phyloP scores from a whole-genome alignment of 2,113 vertebrate genomes.

The Setophaga coronata region DNA sequence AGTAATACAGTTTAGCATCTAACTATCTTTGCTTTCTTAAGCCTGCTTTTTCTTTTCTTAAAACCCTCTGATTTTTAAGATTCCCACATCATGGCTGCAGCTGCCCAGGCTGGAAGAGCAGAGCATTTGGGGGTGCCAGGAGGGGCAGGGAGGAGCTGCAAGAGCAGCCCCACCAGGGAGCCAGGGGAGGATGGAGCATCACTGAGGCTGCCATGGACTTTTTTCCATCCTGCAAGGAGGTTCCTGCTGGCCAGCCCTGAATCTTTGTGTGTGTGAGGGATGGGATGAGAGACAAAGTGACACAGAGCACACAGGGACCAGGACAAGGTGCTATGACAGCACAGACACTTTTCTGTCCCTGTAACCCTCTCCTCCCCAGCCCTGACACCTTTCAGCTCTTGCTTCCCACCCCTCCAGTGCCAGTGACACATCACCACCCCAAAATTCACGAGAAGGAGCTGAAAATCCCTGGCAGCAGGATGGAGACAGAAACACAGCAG shows the following conservation, averaged over 20 bases:
- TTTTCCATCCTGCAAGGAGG: neutral
- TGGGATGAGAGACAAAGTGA: neutral
- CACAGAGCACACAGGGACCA: neutral
- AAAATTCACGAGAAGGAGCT: neutral
- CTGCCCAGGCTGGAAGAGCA: neutral
- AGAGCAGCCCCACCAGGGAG: neutral
- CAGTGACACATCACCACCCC: neutral
- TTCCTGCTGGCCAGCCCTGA: neutral
- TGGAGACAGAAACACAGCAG: neutral
- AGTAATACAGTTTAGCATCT: too few relatives aligned
- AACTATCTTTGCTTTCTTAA: too few relatives aligned
- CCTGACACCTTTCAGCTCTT: neutral
- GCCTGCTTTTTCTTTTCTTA: too few relatives aligned
- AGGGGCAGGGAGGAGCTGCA: neutral
- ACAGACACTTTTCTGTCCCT: neutral
- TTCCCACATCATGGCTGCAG: too few relatives aligned
- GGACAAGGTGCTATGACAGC: neutral
- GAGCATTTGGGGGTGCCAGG: neutral
- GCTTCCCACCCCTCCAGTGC: neutral
- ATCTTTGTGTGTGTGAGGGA: neutral
- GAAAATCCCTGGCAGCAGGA: neutral
- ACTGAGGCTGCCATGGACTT: neutral
- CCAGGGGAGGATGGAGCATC: neutral
- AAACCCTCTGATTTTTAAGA: too few relatives aligned
- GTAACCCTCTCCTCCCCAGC: neutral